A percentile compares a stretch with the other conserved stretches of the same genome.
Evolutionary conservation across 2,113 vertebrate genomes (phyloP).

Genomic region (Egretta garzetta): DNA sequence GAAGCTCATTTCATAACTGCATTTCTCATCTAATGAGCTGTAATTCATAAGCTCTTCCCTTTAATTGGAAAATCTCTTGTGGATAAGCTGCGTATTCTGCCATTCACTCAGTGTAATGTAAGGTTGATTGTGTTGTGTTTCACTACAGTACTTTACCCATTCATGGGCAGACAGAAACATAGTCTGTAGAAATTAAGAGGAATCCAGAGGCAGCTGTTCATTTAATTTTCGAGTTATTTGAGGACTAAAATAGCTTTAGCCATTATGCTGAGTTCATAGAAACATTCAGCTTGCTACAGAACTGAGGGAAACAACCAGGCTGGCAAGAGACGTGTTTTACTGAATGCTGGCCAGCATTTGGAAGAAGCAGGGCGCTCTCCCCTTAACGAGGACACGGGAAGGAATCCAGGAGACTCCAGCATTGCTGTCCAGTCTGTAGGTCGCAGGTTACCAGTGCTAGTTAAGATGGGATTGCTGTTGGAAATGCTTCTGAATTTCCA

Average conservation of each 20-base stretch:
- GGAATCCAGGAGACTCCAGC: background rate
- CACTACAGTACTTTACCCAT: background rate
- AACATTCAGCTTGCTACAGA: background rate
- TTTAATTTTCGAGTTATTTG: conserved; percentile 59
- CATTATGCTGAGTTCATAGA: background rate
- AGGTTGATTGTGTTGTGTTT: conserved; percentile 31
- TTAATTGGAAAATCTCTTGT: conserved; percentile 64
- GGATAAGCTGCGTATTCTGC: conserved; percentile 40
- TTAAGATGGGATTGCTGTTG: background rate
- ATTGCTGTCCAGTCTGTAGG: background rate
- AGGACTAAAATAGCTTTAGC: conserved; percentile 32
- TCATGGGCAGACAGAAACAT: background rate
- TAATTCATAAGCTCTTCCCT: conserved; percentile 50
- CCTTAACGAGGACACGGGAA: rapidly evolving
- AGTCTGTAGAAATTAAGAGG: conserved; percentile 41
- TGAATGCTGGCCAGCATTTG: rapidly evolving
- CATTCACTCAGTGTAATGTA: conserved; percentile 38
- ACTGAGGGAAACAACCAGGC: background rate
- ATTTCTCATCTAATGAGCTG: conserved; percentile 55
- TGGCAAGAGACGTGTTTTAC: background rate
- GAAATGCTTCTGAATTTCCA: background rate
- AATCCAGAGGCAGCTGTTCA: conserved; percentile 46
- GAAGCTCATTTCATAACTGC: conserved; percentile 34
- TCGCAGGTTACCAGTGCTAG: background rate
- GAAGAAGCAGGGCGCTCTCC: background rate